These are phyloP conservation scores for Nomada fucata DNA, from an alignment of 2,888 invertebrate genomes.

Conservation along the genomic window DNA sequence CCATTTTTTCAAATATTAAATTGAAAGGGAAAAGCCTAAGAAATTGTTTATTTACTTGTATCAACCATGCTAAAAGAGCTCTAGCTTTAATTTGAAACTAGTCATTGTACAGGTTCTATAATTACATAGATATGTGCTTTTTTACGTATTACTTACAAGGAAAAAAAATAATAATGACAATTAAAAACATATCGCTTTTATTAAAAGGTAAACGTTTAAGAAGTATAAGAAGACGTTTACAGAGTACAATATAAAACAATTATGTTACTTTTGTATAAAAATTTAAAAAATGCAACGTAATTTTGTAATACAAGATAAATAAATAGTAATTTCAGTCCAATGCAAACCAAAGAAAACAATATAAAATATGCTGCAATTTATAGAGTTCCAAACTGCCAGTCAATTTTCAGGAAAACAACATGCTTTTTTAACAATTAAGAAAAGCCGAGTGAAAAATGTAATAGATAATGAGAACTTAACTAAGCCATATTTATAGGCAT, in stretches of 20 bases:
- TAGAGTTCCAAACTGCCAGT: conserved; percentile 10
- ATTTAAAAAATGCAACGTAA: conserved; percentile 3
- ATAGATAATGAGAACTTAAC: conserved; percentile 26
- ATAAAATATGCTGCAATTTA: conserved; percentile 8
- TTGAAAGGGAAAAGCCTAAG: too few relatives aligned
- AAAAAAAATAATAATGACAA: conserved; percentile 5
- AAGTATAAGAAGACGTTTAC: background rate
- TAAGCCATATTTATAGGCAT: conserved; percentile 84
- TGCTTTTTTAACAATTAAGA: background rate
- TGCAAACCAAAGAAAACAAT: background rate
- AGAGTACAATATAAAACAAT: conserved; percentile 13
- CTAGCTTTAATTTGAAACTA: too few relatives aligned
- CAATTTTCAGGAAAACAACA: background rate
- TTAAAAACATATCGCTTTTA: conserved; percentile 29
- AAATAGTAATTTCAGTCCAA: background rate
- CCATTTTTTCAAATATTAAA: too few relatives aligned
- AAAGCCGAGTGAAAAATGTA: conserved; percentile 17
- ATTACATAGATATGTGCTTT: background rate
- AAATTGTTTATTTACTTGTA: too few relatives aligned
- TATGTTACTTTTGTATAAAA: background rate
- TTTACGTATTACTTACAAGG: background rate
- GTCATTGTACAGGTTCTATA: too few relatives aligned
- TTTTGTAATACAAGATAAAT: background rate
- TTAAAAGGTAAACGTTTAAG: conserved; percentile 4
- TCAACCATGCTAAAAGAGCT: too few relatives aligned